phyloP scores from a whole-genome alignment of 1,140 invertebrate genomes.

The Leucophenga varia region DNA sequence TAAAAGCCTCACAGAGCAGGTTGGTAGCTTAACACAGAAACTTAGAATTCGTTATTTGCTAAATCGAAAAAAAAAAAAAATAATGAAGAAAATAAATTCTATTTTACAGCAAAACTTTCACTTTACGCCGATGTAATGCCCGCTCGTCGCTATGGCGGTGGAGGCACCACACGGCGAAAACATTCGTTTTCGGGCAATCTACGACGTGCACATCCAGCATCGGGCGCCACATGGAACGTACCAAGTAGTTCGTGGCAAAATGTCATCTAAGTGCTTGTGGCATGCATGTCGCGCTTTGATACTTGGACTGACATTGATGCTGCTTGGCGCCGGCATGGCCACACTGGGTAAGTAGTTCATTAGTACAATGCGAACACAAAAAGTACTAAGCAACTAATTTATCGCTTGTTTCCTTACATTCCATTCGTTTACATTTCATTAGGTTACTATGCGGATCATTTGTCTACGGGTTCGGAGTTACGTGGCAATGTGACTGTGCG shows the following conservation, averaged over 20 bases:
- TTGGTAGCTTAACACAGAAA: no score
- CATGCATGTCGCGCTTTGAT: constrained; percentile 85
- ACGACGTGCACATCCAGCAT: constrained; percentile 67
- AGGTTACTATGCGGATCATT: constrained; percentile 82
- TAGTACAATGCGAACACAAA: not conserved
- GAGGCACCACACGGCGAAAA: constrained; percentile 57
- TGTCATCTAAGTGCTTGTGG: constrained; percentile 84
- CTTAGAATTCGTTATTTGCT: no score
- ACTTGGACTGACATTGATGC: constrained; percentile 78
- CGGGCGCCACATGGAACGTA: constrained; percentile 71
- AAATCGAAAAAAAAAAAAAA: no score
- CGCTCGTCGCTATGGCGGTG: constrained; percentile 46
- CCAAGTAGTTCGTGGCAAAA: constrained; percentile 76
- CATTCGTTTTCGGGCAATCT: constrained; percentile 63
- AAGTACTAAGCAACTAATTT: no score
- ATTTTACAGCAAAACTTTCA: no score
- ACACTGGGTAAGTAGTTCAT: constrained; percentile 72
- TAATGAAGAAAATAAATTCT: not conserved
- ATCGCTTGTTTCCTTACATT: no score
- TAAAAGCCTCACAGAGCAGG: no score
- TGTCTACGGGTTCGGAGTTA: constrained; percentile 74
- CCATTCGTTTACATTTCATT: constrained; percentile 6
- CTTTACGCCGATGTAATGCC: constrained; percentile 38
- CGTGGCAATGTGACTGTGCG: constrained; percentile 74
- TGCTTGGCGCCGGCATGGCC: constrained; percentile 85